Percentiles rank a stretch among this genome's conserved stretches.
These are phyloP conservation scores for Cyrtorhinus lividipennis DNA, from an alignment of 1,140 invertebrate species.

Conservation along the genomic window DNA sequence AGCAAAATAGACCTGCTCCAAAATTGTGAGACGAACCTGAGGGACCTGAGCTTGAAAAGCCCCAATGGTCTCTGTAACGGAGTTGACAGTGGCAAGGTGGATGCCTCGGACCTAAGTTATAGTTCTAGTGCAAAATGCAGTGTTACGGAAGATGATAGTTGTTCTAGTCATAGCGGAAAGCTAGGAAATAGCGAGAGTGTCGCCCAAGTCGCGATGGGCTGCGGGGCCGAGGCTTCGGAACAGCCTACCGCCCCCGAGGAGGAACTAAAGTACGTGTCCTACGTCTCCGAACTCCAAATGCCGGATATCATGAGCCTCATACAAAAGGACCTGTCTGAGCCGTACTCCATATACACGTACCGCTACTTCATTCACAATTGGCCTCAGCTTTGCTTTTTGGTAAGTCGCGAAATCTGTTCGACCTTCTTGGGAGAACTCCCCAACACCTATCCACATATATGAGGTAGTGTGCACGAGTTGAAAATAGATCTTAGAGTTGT, in stretches of 20 bases:
- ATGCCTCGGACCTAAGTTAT: background rate
- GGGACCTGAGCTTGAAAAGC: slow-evolving; percentile 1
- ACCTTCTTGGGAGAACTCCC: background rate
- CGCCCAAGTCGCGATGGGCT: background rate
- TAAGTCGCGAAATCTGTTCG: no score
- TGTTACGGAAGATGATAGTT: slow-evolving; percentile 20
- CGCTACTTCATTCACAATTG: slow-evolving; percentile 99
- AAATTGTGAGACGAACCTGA: background rate
- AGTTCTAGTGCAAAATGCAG: background rate
- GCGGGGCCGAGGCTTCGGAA: background rate
- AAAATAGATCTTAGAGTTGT: background rate
- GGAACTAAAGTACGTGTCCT: slow-evolving; percentile 51
- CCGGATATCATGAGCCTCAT: slow-evolving; percentile 95
- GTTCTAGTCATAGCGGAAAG: slow-evolving; percentile 9
- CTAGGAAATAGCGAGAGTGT: background rate
- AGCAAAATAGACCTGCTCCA: background rate
- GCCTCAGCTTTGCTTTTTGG: slow-evolving; percentile 96
- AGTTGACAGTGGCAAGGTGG: background rate
- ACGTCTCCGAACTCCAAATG: slow-evolving; percentile 83
- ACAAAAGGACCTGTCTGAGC: slow-evolving; percentile 97
- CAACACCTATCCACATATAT: background rate
- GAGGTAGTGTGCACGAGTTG: background rate
- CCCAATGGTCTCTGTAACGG: slow-evolving; percentile 12
- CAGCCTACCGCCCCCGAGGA: background rate
- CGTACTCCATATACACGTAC: slow-evolving; percentile 99